Conservation (phyloP, 2,888 invertebrate genomes). For the Omphaloscelis lunosa region DNA sequence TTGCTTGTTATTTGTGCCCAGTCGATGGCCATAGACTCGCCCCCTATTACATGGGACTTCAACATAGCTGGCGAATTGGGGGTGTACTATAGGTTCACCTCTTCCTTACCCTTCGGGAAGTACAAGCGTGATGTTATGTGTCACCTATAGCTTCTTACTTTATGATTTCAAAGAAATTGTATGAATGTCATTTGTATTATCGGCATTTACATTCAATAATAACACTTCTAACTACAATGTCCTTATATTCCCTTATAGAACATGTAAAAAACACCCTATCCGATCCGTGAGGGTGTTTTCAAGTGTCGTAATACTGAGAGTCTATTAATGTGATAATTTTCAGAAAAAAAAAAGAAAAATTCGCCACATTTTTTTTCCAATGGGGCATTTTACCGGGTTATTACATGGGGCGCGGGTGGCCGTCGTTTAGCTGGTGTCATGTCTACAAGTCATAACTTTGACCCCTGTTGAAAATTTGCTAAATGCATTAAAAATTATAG, state of each 20-base stretch:
- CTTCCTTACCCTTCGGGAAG: neutral
- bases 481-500: no score
- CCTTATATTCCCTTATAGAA: neutral
- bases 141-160: neutral
- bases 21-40: neutral
- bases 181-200: neutral
- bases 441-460: no score
- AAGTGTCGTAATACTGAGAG: no score
- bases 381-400: no score
- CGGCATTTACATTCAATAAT: neutral
- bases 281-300: no score
- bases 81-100: neutral
- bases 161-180: neutral
- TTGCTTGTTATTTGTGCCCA: neutral
- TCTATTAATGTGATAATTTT: no score
- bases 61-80: neutral
- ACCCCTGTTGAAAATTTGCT: no score
- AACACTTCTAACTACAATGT: neutral
- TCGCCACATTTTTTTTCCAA: no score
- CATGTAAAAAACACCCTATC: no score
- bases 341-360: no score
- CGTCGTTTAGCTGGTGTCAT: no score
- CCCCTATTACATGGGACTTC: neutral
- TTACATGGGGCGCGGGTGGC: no score
- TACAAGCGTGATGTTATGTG: neutral